Evolutionary conservation across 2,888 invertebrate species (phyloP), one percentile per base, ranked within the genome.

Genomic region (Hyposoter didymator): DNA sequence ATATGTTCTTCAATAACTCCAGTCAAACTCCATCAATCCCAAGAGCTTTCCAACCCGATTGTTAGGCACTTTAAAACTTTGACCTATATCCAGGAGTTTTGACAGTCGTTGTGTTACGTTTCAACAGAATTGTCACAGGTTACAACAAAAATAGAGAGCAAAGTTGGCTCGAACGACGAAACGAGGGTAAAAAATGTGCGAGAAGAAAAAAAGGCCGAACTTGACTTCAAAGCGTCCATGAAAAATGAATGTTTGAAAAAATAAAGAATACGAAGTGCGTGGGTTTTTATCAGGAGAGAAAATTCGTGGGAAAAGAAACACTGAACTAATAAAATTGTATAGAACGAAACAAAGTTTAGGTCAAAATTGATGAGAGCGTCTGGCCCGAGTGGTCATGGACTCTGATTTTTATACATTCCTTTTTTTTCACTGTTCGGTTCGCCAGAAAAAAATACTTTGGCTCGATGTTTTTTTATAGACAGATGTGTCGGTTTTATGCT

Each of bases 221-320:
- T 35, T 12, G 35, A 35, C 35, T 55, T 52, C 35, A 22, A 55
- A 72, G 72, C n/a, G 52, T n/a, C 39, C 52, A 39, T 19, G 35
- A 72, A 72, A 72, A 72, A 39, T 55, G 72, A 52, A 72, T 72
- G 55, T 72, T 72, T 19, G 55, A 55, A 72, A 55, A 72, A 39
- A 69, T 28, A 8, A 45, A 47, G 14, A 67, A 69, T 47, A 47
- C 45, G 28, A 59, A 59, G 45, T 14, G 45, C 67, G 67, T 22
- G 22, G 28, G 45, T n/a, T 14, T 22, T 35, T 45, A 67, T 45
- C 14, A 12, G 19, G 19, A 52, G 72, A 22, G 14, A 49, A 6
- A 14, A 52, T 0, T 35, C 4, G 39, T 10, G 5, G 10, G 10
- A 39, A 72, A 39, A 72, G n/a, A 35, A 55, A 59, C 14, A 52